phyloP scores from a whole-genome alignment of 2,888 invertebrate species.

The Hypselothyrea guttata region DNA sequence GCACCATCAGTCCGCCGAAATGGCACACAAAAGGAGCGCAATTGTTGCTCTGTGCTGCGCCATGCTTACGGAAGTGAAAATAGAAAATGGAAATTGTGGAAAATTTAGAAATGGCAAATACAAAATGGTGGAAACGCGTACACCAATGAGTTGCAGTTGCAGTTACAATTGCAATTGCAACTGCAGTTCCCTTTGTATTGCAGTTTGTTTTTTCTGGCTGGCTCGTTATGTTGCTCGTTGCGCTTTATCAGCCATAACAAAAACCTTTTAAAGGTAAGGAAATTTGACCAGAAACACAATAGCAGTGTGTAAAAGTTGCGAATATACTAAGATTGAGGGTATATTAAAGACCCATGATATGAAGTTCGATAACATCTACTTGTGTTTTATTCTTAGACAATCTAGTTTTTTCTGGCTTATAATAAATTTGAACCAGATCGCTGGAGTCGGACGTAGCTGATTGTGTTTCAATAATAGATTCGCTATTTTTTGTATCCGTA shows the following conservation, averaged over 20 bases:
- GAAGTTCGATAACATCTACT: no score
- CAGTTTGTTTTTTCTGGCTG: slow-evolving; percentile 11
- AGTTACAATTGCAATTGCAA: slow-evolving; percentile 3
- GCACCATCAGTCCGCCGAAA: slow-evolving; percentile 4
- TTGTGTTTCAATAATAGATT: no score
- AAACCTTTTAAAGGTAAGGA: slow-evolving; percentile 9
- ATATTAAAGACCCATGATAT: no score
- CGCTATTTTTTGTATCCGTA: no score
- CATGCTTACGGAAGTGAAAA: slow-evolving; percentile 37
- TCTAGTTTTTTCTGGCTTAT: no score
- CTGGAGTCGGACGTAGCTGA: no score
- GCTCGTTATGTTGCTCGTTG: slow-evolving; percentile 1
- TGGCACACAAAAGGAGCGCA: slow-evolving; percentile 34
- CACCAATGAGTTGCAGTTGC: slow-evolving; percentile 8
- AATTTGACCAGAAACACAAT: no score
- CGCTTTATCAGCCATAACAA: slow-evolving; percentile 24
- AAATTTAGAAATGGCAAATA: slow-evolving; percentile 15
- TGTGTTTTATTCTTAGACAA: no score
- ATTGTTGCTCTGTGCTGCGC: slow-evolving; percentile 20
- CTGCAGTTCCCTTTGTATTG: slow-evolving; percentile 13
- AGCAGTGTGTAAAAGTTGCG: no score
- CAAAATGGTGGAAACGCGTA: background rate
- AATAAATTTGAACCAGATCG: no score
- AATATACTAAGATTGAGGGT: no score
- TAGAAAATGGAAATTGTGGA: slow-evolving; percentile 13